Evolutionary conservation across 2,113 vertebrate genomes (phyloP), one percentile per base, ranked within the genome.

Genomic region (Neopipo cinnamomea): DNA sequence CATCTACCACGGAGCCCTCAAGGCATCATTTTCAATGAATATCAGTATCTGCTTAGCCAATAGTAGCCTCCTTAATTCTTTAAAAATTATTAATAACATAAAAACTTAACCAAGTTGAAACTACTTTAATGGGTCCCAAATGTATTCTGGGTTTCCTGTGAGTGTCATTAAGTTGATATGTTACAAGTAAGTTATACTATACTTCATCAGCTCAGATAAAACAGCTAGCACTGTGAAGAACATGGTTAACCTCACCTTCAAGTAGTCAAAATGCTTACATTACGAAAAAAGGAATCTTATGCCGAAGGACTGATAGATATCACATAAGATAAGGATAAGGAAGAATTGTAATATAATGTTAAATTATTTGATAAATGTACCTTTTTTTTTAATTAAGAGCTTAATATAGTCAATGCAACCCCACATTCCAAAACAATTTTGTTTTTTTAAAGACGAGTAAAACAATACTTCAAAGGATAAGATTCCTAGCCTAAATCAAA

Each of bases 121-220:
- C 8, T 1, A 91, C 80, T 84, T 88, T 81, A 97, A 96, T 71
- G 14, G 65, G 56, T 83, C 67, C 39, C 84, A 12, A 22, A 59
- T 72, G 70, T 75, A 67, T 58, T 41, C 41, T 85, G 44, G 47
- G 79, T 92, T 91, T 96, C 93, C 70, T 61, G 41, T 59, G 42
- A 52, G 30, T 59, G 72, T 91, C 67, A 76, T 87, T 94, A 96
- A 79, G 65, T 37, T 95, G 31, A 31, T 50, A 13, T 5, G 16
- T 94, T 91, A 86, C 80, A 95, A 68, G 65, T 92, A 94, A 77
- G 50, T 81, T 91, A 75, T 2, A 1, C 17, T 74, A 2, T 23
- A 74, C 96, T 96, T 96, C 89, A 93, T 88, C 87, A 95, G 76
- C 50, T 94, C 86, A 91, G 58, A 74, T 52, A 39, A 74, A 95